Evolutionary conservation across 2,888 invertebrate species (phyloP), one percentile per base, ranked within the genome.

Genomic region (Saturnia pavonia): DNA sequence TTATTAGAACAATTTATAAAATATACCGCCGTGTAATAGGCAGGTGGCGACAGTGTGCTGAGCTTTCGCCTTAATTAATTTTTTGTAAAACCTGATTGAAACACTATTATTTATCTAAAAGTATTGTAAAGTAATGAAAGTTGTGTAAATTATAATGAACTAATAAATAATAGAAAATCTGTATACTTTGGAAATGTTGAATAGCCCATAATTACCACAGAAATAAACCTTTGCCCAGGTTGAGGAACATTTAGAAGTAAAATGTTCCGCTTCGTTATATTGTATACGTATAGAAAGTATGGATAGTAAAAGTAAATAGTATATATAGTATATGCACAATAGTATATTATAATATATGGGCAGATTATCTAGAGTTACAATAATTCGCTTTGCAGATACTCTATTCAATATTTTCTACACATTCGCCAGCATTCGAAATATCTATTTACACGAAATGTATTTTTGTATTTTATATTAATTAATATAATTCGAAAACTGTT

Each of bases 361-460:
- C n/a, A 16, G 14, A 45, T 45, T 45, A 1, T 16, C 16, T 16
- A 16, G 16, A 16, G 16, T 16, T 48, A 19, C 48, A 48, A 34
- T n/a, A 19, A 48, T 48, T 48, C 48, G 48, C 48, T 19, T 6
- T 48, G 48, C 48, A 48, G 48, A 48, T 19, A 48, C 14, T 48
- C 0, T 48, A n/a, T 6, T 48, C 22, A 40, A 6, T 51, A 14
- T 34, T 25, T 34, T 40, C 16, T 6, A 65, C 34, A 34, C 65
- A 69, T 69, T 69, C 69, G 65, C 69, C 48, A 65, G 69, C 51
- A 27, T 27, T 60, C 8, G 22, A 25, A 27, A 60, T 6, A 60
- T 34, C 6, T 6, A 60, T n/a, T n/a, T n/a, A n/a, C n/a, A n/a
- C n/a, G n/a, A 27, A 60, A 14, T 25, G 25, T 4, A 22, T 57